Evolutionary conservation across 2,113 vertebrate species (phyloP).

Genomic region (Forbesichthys papilliferus): DNA sequence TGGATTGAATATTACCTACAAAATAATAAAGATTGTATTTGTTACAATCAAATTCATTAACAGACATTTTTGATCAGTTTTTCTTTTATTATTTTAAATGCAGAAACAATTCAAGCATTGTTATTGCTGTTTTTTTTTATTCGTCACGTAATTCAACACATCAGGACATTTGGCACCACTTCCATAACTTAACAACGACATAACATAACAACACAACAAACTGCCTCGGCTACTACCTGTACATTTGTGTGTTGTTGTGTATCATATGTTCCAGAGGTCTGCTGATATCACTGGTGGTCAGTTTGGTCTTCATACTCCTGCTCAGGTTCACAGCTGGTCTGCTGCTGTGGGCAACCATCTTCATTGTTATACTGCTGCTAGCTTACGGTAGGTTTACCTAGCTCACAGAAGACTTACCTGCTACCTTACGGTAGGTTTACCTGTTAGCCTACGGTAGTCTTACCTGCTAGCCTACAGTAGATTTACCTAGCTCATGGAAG

Average conservation of each 20-base stretch:
- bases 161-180: too few species aligned
- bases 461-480: neutral
- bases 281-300: slow-evolving; percentile 82
- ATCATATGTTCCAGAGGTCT: slow-evolving; percentile 77
- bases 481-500: too few species aligned
- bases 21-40: too few species aligned
- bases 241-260: neutral
- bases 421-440: slow-evolving; percentile 75
- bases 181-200: too few species aligned
- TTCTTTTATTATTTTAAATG: too few species aligned
- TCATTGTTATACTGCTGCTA: slow-evolving; percentile 82
- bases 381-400: slow-evolving; percentile 77
- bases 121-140: too few species aligned
- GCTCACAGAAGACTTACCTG: neutral
- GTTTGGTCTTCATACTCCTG: slow-evolving; percentile 86
- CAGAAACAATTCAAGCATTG: too few species aligned
- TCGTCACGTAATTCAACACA: too few species aligned
- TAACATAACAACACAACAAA: too few species aligned
- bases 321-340: slow-evolving; percentile 85
- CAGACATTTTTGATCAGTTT: too few species aligned
- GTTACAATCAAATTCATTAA: too few species aligned
- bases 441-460: neutral
- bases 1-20: too few species aligned
- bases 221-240: neutral
- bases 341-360: slow-evolving; percentile 87